Evolutionary conservation across 2,113 vertebrate genomes (phyloP), one percentile per base, ranked within the genome.

Genomic region (Petroica traversi): DNA sequence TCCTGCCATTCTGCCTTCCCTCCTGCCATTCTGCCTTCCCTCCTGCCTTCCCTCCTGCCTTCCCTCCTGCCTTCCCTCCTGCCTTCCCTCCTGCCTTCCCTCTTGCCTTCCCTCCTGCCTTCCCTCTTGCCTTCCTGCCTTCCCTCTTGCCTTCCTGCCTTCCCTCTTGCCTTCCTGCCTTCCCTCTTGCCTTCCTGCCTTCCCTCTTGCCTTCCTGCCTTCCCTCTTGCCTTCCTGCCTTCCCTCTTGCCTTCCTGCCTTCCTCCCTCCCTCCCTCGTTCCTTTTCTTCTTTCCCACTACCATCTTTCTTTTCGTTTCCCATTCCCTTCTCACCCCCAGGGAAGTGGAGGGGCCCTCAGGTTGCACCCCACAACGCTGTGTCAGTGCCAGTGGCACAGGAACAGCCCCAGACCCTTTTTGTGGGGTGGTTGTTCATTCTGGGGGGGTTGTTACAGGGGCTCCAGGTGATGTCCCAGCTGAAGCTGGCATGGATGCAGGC

Each of bases 401-500:
- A 73, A 5, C 48, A 55, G 20, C 54, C 74, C 28, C 5, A 2
- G 7, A 4, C 24, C 19, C 51, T 45, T 29, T 26, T 33, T 43
- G 12, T 8, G 43, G 29, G 15, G 4, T 7, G 19, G 14, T 2
- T 16, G 11, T 26, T 93, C 34, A 77, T 66, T 80, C 41, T 36
- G 0, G 31, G n/a, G 12, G 26, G 28, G 2, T 14, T 9, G 1
- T 94, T 64, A 16, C 88, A 99, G 99, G 98, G 76, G 97, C 98
- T 71, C 98, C 98, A 3, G 97, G 97, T 5, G 99, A 99, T 46
- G 98, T 98, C 11, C 98, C 98, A 2, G 74, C 96, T 0, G 99
- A 99, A 95, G 97, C 98, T 15, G 92, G 98, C 11, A 93, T 97
- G 93, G 99, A 99, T 54, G 98, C 97, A 5, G 98, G 98, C 91